Evolutionary conservation across 2,113 vertebrate genomes (phyloP), one percentile per base, ranked within the genome.

Genomic region (Notarius lentiginosus): DNA sequence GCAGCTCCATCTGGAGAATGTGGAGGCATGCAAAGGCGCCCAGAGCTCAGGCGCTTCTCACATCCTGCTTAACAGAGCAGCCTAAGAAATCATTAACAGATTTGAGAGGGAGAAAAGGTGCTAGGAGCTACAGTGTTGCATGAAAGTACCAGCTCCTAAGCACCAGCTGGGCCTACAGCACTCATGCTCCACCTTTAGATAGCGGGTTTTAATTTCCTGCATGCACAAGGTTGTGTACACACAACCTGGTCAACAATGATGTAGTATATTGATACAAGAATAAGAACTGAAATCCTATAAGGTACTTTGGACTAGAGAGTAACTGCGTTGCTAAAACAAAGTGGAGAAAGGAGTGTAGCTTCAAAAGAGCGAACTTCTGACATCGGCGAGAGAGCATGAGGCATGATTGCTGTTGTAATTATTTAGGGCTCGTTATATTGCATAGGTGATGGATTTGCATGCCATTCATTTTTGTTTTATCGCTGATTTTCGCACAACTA

Each of bases 1-100:
- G 91, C 93, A 92, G 91, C 92, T 90, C 94, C 92, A 93, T 94
- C 94, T 95, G 94, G 93, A 91, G 91, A 91, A 90, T 93, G 93
- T 94, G 94, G 94, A 91, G 86, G 92, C 94, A 94, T 91, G 92
- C 91, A 90, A 91, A 70, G 76, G 88, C 88, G 92, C 93, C 93
- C 91, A 18, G 49, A 92, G 93, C 93, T 89, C 87, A 89, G 89
- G 76, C 63, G 27, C 53, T 85, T 85, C 93, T 93, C 94, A 95
- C 94, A 91, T 94, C 92, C 93, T 92, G 92, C 92, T 95, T 94
- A 94, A 51, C 87, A 91, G 82, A 70, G 86, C 92, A 90, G 88
- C 87, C 90, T 88, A 84, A 91, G 89, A 92, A 91, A 95, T 94
- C 92, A 94, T 94, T 91, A 94, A 93, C 94, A 95, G 91, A 94